These are phyloP conservation scores for Tinea pellionella DNA, from an alignment of 2,888 invertebrate species.

Conservation along the genomic window DNA sequence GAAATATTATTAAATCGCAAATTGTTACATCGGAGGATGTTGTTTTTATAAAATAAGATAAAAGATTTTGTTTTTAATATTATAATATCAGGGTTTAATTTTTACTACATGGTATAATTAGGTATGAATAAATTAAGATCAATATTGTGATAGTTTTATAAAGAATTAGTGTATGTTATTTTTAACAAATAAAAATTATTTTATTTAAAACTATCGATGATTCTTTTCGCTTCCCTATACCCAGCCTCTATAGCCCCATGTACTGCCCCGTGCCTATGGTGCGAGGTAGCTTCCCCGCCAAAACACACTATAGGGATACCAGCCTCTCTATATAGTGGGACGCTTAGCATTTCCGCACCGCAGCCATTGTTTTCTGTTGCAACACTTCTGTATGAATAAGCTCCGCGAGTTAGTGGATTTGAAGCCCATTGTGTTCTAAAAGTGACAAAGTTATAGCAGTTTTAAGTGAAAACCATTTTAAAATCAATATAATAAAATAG, in stretches of 20 bases:
- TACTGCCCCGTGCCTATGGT: conserved; percentile 73
- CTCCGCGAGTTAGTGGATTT: conserved; percentile 71
- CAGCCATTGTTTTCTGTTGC: conserved; percentile 66
- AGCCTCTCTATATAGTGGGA: conserved; percentile 52
- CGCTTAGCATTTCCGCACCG: conserved; percentile 62
- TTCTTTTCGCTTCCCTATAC: conserved; percentile 75
- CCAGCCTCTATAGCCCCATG: conserved; percentile 83
- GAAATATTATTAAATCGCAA: conserved; percentile 72
- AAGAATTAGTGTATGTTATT: too few relatives aligned
- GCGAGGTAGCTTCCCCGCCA: conserved; percentile 76
- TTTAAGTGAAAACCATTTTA: too few relatives aligned
- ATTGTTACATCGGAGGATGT: conserved; percentile 61
- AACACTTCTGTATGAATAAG: conserved; percentile 74
- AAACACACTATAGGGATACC: conserved; percentile 68
- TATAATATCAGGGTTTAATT: too few relatives aligned
- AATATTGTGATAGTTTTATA: too few relatives aligned
- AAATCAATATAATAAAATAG: too few relatives aligned
- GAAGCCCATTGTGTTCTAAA: conserved; percentile 74
- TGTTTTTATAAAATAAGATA: conserved; percentile 19
- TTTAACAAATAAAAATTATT: neutral
- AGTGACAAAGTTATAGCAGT: too few relatives aligned
- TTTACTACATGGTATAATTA: too few relatives aligned
- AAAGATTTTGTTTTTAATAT: too few relatives aligned
- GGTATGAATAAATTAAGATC: too few relatives aligned
- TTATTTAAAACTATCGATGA: conserved; percentile 38